Evolutionary conservation across 53 echinoderm and acorn worm species (phyloP).

Genomic region (Echinarachnius parma): DNA sequence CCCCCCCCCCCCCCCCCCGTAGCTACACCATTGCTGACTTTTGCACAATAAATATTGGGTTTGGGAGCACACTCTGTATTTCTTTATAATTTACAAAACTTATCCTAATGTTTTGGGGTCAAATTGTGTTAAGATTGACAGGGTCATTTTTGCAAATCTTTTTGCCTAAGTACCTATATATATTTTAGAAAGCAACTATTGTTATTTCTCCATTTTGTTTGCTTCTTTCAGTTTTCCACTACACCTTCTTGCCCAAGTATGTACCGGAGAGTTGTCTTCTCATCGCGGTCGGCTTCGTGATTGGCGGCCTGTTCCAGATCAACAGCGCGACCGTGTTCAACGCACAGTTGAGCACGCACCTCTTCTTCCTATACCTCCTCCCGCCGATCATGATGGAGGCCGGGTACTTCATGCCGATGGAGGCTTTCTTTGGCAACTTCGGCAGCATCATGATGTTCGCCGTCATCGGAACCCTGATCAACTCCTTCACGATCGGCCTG

Average conservation of each 20-base stretch:
- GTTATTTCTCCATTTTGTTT: too few species aligned
- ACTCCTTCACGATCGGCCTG: constrained; percentile 73
- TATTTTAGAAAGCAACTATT: too few species aligned
- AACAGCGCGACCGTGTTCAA: constrained; percentile 7
- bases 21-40: too few species aligned
- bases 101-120: too few species aligned
- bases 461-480: constrained; percentile 91
- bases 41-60: too few species aligned
- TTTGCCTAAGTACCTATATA: too few species aligned
- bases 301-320: constrained; percentile 64
- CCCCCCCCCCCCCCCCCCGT: too few species aligned
- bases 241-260: constrained; percentile 68
- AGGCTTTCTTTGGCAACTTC: constrained; percentile 86
- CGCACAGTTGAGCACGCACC: constrained; percentile 53
- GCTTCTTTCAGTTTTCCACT: constrained; percentile 64
- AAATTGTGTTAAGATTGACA: too few species aligned
- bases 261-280: constrained; percentile 98
- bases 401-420: constrained; percentile 92
- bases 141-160: too few species aligned
- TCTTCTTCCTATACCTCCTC: constrained; percentile 92
- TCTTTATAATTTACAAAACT: too few species aligned
- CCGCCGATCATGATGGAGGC: constrained; percentile 99
- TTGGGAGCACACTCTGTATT: too few species aligned
- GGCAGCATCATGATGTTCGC: constrained; percentile 93
- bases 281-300: constrained; percentile 72